These are phyloP conservation scores for Lepidurus couesii DNA, from an alignment of 1,140 invertebrate genomes.

Conservation along the genomic window DNA sequence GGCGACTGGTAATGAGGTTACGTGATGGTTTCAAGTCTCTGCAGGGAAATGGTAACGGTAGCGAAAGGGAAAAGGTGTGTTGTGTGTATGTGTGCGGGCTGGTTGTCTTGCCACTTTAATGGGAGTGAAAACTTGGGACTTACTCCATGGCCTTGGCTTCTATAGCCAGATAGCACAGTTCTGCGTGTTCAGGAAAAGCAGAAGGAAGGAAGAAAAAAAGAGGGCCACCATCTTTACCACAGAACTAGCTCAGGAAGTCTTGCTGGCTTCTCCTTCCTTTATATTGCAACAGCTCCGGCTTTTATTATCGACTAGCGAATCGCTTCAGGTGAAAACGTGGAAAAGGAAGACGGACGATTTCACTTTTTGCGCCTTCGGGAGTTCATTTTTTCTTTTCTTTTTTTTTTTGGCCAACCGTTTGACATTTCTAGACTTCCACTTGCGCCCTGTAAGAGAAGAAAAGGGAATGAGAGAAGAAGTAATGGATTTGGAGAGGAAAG, in stretches of 20 bases:
- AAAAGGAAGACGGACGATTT: constrained; percentile 5
- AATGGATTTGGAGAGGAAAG: too few species aligned
- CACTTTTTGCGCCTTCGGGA: constrained; percentile 11
- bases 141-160: neutral
- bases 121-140: constrained; percentile 1
- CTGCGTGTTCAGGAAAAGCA: neutral
- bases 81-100: neutral
- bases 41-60: constrained; percentile 13
- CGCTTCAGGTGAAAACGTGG: neutral
- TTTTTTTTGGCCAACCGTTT: neutral
- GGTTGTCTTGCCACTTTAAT: neutral
- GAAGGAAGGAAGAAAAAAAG: constrained; percentile 11
- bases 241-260: neutral
- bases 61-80: neutral
- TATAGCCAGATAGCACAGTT: neutral
- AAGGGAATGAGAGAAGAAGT: too few species aligned
- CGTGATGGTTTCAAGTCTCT: neutral
- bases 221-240: neutral
- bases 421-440: neutral
- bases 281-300: neutral
- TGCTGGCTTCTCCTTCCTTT: neutral
- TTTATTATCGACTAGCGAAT: constrained; percentile 2
- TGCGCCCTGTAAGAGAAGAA: too few species aligned
- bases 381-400: neutral
- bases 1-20: neutral